phyloP scores from a whole-genome alignment of 2,113 vertebrate species.

The Puntigrus tetrazona region DNA sequence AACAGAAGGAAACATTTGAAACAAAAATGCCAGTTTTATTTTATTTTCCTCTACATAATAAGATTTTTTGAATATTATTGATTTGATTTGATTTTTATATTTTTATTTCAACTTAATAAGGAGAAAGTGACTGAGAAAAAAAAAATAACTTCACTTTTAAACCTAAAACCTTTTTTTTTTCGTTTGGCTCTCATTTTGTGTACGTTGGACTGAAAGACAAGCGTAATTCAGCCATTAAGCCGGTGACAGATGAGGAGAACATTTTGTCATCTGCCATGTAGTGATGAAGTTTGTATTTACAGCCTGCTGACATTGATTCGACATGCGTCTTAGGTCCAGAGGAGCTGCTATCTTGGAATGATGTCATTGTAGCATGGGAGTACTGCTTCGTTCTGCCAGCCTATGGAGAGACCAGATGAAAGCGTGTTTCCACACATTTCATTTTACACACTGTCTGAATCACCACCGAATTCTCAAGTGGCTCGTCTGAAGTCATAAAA shows the following conservation, averaged over 20 bases:
- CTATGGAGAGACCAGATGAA: constrained; percentile 14
- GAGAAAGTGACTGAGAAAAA: neutral
- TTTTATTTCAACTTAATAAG: neutral
- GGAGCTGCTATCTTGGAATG: neutral
- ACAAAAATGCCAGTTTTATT: no score
- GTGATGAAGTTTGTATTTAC: constrained; percentile 9
- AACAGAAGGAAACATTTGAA: no score
- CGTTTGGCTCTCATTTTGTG: neutral
- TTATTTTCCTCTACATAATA: no score
- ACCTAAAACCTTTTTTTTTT: neutral
- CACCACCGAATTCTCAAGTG: constrained; percentile 5
- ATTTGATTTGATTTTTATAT: neutral
- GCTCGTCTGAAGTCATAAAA: constrained; percentile 7
- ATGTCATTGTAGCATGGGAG: neutral
- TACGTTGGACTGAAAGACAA: neutral
- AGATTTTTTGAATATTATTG: neutral
- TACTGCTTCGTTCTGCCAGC: neutral
- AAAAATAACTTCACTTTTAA: neutral
- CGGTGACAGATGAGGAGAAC: neutral
- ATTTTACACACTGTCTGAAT: neutral
- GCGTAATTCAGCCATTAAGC: neutral
- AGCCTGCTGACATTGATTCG: neutral
- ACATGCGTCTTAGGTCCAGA: neutral
- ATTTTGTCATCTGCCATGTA: neutral
- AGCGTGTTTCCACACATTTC: neutral